These are phyloP conservation scores for Melitaea cinxia DNA, from an alignment of 1,140 invertebrate species.

Conservation along the genomic window DNA sequence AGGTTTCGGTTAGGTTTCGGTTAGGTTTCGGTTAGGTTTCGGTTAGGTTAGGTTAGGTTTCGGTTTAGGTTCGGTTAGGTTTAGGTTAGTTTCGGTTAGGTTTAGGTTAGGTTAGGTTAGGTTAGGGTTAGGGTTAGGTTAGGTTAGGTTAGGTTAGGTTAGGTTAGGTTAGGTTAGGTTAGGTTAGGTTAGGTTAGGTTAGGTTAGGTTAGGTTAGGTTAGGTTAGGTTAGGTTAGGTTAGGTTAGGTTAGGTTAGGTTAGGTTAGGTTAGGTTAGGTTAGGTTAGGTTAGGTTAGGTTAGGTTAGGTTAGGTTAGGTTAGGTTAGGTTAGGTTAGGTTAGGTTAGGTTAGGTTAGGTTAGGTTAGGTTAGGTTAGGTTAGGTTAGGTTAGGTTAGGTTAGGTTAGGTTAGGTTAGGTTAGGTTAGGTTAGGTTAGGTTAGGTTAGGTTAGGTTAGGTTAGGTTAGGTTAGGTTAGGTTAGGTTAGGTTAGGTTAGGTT, in stretches of 20 bases:
- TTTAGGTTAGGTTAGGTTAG: conserved; percentile 46
- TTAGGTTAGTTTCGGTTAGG: no score
- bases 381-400: conserved; percentile 39
- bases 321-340: conserved; percentile 44
- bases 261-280: conserved; percentile 47
- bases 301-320: conserved; percentile 41
- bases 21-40: no score
- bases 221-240: conserved; percentile 47
- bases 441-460: conserved; percentile 33
- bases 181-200: conserved; percentile 44
- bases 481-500: conserved; percentile 23
- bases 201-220: conserved; percentile 47
- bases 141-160: conserved; percentile 46
- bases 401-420: conserved; percentile 40
- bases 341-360: conserved; percentile 48
- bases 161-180: conserved; percentile 44
- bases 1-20: no score
- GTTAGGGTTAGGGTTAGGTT: no score
- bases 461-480: conserved; percentile 24
- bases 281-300: conserved; percentile 41
- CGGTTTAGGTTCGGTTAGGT: no score
- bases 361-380: conserved; percentile 51
- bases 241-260: conserved; percentile 46
- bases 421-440: conserved; percentile 36
- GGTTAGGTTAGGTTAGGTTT: no score